Base-by-base conservation (phyloP, 2,888 invertebrate genomes). In the Nipponacmea schrenckii region DNA sequence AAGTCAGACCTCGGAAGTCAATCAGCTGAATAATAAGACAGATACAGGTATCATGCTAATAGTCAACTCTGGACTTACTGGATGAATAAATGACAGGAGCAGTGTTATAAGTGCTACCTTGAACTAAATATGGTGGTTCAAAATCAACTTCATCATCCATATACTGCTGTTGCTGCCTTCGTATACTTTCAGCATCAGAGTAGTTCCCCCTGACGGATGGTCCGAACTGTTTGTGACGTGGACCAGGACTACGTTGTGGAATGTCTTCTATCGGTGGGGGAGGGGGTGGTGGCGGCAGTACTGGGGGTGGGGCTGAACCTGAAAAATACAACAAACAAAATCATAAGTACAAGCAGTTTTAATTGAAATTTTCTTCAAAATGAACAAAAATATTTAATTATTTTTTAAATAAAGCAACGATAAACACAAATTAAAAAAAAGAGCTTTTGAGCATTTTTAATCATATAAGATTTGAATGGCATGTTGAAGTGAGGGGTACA, bases 191-290 rank as follows among this genome's bases (percentile, higher is more conserved):
- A 24, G 79, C 78, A 68, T 84, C 84, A 24, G 84, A 81, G 76
- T 84, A 85, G 77, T 83, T 84, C 50, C 84, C 85, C 72, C 85
- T 78, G 67, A 79, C 68, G 45, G 84, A 83, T 15, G 84, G 85
- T 64, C 85, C 85, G 71, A 84, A 84, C 45, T 82, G 82, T 67
- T 79, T 80, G 74, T 79, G 81, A 70, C 80, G 79, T 26, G 83
- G 84, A 15, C 82, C 80, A 8, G 82, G 80, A 31, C 80, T 79
- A 65, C 83, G 78, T 72, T 84, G 84, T 76, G 84, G 84, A 84
- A 84, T 84, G 84, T 85, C 85, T 83, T 84, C 84, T 73, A 84
- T 84, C 20, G 85, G 85, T 66, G 85, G 85, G n/a, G 85, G 85
- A 68, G 85, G 85, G 15, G 84, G 85, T 20, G 85, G 85, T 7